phyloP scores from a whole-genome alignment of 2,113 vertebrate genomes.

The Capra hircus region DNA sequence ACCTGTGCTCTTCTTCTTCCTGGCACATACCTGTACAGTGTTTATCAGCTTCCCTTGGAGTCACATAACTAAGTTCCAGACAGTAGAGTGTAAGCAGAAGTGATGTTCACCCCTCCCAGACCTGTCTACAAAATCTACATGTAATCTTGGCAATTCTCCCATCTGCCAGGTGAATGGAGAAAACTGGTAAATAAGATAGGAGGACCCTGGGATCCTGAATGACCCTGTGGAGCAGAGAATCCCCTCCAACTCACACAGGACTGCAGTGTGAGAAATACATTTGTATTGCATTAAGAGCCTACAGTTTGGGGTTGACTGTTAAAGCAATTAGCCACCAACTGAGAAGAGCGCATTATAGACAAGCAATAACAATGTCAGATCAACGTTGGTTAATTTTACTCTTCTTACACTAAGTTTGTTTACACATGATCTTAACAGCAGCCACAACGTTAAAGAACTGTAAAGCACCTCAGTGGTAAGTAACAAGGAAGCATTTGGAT shows the following conservation, averaged over 20 bases:
- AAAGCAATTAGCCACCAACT: rapidly evolving
- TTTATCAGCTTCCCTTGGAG: background rate
- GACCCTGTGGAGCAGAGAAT: background rate
- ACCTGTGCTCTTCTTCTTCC: background rate
- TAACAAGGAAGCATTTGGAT: background rate
- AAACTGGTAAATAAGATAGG: background rate
- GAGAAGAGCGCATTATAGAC: background rate
- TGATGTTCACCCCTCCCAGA: background rate
- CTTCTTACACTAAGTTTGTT: background rate
- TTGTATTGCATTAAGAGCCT: background rate
- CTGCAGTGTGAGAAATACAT: background rate
- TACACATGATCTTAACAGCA: background rate
- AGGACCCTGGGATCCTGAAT: background rate
- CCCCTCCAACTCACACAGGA: rapidly evolving
- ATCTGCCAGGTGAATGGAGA: background rate
- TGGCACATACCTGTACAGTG: rapidly evolving
- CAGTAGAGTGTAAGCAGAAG: background rate
- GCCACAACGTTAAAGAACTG: background rate
- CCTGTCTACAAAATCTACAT: background rate
- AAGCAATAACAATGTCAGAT: background rate
- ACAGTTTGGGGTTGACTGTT: background rate
- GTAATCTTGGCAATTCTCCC: background rate
- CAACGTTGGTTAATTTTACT: background rate
- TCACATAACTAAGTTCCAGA: background rate
- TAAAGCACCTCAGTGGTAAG: background rate